phyloP scores from a whole-genome alignment of 2,888 invertebrate species.

The Schizotus pectinicornis region DNA sequence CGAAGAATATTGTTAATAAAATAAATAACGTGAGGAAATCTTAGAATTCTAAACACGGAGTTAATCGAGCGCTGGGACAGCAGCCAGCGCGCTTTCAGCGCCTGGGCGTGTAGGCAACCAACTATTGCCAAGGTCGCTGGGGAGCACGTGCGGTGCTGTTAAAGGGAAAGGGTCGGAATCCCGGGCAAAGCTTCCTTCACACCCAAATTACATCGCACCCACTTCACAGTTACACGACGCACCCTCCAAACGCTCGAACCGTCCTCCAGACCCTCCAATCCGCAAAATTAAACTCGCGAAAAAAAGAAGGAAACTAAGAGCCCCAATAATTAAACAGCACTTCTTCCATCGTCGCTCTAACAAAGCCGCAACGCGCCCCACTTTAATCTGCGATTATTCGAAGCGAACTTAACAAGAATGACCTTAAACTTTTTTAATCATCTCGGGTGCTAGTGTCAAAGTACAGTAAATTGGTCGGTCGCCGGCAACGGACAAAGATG shows the following conservation, averaged over 20 bases:
- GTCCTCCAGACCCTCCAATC: too few species aligned
- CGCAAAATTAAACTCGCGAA: too few species aligned
- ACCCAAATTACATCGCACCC: too few species aligned
- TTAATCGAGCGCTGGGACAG: neutral
- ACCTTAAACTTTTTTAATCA: conserved; percentile 29
- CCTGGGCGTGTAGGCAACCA: conserved; percentile 22
- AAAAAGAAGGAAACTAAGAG: too few species aligned
- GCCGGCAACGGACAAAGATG: conserved; percentile 40
- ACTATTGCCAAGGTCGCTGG: conserved; percentile 21
- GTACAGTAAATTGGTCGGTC: conserved; percentile 21
- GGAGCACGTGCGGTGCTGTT: conserved; percentile 22
- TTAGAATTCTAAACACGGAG: too few species aligned
- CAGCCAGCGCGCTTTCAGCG: neutral
- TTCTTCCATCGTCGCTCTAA: conserved; percentile 16
- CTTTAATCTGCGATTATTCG: too few species aligned
- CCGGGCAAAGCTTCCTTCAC: too few species aligned
- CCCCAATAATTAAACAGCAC: neutral
- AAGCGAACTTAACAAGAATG: conserved; percentile 1
- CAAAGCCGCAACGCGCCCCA: conserved; percentile 15
- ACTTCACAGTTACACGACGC: too few species aligned
- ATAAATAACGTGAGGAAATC: too few species aligned
- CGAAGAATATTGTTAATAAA: neutral
- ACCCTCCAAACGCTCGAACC: too few species aligned
- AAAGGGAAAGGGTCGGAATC: conserved; percentile 19
- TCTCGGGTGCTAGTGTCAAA: conserved; percentile 16